Base-by-base conservation (phyloP, 2,113 vertebrate species). In the Oncorhynchus kisutch region DNA sequence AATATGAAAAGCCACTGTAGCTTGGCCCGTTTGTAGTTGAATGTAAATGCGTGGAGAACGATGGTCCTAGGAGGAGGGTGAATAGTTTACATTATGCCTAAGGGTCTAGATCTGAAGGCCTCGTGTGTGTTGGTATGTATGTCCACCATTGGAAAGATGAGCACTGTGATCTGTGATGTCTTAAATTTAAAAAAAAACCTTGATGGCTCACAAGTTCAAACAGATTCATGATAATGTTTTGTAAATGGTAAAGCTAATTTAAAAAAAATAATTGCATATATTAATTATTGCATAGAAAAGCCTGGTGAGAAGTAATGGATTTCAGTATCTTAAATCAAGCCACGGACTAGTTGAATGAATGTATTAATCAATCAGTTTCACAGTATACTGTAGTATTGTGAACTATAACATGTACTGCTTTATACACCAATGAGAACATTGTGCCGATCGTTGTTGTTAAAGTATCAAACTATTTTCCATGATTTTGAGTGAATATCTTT, bases 221-320 rank as follows among this genome's bases (percentile, higher is more conserved):
- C 16, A 5, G 16, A 68, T 31, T 31, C 67, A 72, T 72, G 27
- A 69, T 62, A 25, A 70, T 60, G 29, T 66, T 69, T 34, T 11
- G 70, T 27, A 51, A 51, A 82, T 45, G 69, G 60, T 73, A 78
- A 75, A 72, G 75, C 67, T 77, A 18, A 4, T n/a, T 3, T 27
- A 27, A 82, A 84, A 84, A 85, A 83, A 81, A 88, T 80, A 91
- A 77, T 91, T 93, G 91, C 92, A 92, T 93, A 92, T 91, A 86
- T 76, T 81, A 78, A 81, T 82, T 76, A 73, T 92, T 94, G 93
- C 93, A 94, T 93, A 93, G 93, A 92, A 81, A 93, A 92, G 93
- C 93, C 79, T 80, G 87, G 87, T 73, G 88, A 80, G 83, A 90
- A 88, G 70, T 11, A 82, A 78, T 72, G 68, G 67, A 78, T 79